Percentiles rank a stretch among this genome's conserved stretches.
Conservation (phyloP, 92 coral and sea anemone genomes). For the Hydrozoanthus gracilis region DNA sequence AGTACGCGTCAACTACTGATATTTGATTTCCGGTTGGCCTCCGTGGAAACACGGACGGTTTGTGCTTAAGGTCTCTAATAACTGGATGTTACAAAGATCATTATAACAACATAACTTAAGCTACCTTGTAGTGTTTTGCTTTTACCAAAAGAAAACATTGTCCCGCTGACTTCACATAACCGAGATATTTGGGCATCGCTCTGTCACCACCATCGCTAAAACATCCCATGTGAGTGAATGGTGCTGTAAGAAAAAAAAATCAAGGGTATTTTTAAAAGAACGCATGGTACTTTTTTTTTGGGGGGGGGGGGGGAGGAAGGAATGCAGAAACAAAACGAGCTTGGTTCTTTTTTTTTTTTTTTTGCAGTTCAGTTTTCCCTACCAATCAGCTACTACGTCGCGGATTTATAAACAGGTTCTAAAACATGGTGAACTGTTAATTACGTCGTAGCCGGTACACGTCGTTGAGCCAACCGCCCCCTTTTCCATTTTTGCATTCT, state of each 20-base stretch:
- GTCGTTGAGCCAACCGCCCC: not conserved
- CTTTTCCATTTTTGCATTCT: not conserved
- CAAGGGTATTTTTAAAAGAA: not conserved
- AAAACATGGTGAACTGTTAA: not conserved
- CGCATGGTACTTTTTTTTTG: not conserved
- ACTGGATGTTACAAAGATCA: too few relatives aligned
- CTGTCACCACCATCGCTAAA: not conserved
- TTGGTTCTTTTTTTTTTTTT: too few relatives aligned
- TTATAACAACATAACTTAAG: not conserved
- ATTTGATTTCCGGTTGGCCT: too few relatives aligned
- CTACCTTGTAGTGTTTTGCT: conserved; percentile 29
- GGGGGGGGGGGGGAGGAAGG: not conserved
- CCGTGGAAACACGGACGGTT: too few relatives aligned
- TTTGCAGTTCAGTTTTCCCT: not conserved
- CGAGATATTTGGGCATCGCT: not conserved
- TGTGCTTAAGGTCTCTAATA: too few relatives aligned
- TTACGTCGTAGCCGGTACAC: conserved; percentile 4
- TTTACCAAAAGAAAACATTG: not conserved
- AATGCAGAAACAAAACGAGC: too few relatives aligned
- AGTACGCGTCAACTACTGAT: too few relatives aligned
- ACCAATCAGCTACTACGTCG: too few relatives aligned
- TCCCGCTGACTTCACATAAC: not conserved
- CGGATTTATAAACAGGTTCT: not conserved
- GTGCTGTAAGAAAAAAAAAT: conserved; percentile 9
- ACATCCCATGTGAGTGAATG: conserved; percentile 24